Conservation (phyloP, 2,797 vertebrate species). For the Petrocephalus schoutedeni region DNA sequence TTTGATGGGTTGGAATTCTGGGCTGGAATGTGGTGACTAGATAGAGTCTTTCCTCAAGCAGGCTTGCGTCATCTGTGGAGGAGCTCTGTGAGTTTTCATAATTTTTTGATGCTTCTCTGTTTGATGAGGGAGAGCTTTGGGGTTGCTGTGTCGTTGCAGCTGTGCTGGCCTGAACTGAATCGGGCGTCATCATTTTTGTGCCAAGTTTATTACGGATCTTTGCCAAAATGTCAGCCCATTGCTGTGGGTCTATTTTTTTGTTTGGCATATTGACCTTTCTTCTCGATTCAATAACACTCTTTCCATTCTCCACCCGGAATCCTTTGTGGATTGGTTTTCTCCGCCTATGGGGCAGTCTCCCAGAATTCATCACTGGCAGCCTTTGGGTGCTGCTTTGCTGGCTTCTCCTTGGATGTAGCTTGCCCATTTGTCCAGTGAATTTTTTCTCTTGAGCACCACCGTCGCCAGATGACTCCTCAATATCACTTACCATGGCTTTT, state of each 20-base stretch:
- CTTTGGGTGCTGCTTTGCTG: conserved; percentile 35
- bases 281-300: conserved; percentile 59
- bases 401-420: conserved; percentile 35
- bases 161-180: conserved; percentile 20
- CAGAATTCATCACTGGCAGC: conserved; percentile 43
- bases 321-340: conserved; percentile 47
- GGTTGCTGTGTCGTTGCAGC: conserved; percentile 27
- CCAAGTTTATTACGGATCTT: conserved; percentile 72
- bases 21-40: conserved; percentile 38
- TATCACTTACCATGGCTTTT: conserved; percentile 49
- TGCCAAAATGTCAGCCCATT: conserved; percentile 85
- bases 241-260: conserved; percentile 79
- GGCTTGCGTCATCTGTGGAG: conserved; percentile 45
- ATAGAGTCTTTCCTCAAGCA: conserved; percentile 52
- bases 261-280: conserved; percentile 71
- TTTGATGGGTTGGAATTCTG: conserved; percentile 20
- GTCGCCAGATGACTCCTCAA: conserved; percentile 70
- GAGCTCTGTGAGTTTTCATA: conserved; percentile 44
- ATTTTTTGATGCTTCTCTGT: conserved; percentile 29
- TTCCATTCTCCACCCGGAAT: conserved; percentile 55
- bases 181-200: conserved; percentile 38
- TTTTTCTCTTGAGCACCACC: conserved; percentile 31
- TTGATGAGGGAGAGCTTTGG: not conserved
- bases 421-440: conserved; percentile 38
- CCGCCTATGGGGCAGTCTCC: conserved; percentile 46